Evolutionary conservation across 2,797 vertebrate genomes (phyloP).

Genomic region (Echeneis naucrates): DNA sequence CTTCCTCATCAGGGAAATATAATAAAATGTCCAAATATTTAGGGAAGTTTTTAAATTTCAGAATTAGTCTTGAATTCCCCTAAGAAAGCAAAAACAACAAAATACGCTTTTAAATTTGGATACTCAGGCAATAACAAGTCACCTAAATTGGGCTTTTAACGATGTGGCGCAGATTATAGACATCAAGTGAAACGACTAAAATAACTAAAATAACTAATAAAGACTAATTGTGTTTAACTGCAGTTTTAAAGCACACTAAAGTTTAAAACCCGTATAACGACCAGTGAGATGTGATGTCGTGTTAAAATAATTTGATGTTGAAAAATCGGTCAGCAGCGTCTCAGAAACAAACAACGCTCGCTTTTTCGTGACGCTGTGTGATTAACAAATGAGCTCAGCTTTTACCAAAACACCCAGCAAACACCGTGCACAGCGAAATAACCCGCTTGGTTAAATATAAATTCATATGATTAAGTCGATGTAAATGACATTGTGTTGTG

Average conservation of each 20-base stretch:
- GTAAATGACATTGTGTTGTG: rapidly evolving
- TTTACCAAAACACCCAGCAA: background rate
- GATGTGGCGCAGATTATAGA: slow-evolving; percentile 30
- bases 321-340: slow-evolving; percentile 50
- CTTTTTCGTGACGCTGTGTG: slow-evolving; percentile 49
- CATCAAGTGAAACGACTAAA: slow-evolving; percentile 5
- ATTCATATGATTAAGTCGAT: rapidly evolving
- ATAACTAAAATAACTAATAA: slow-evolving; percentile 33
- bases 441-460: rapidly evolving
- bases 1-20: rapidly evolving
- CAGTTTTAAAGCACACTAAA: rapidly evolving
- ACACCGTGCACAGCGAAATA: rapidly evolving
- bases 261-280: background rate
- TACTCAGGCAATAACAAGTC: slow-evolving; percentile 40
- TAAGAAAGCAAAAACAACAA: background rate
- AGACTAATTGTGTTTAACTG: background rate
- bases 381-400: slow-evolving; percentile 12
- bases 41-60: rapidly evolving
- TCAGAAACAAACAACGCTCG: slow-evolving; percentile 64
- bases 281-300: rapidly evolving
- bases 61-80: rapidly evolving
- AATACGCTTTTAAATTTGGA: rapidly evolving
- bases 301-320: background rate
- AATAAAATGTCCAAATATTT: background rate
- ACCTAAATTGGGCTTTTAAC: slow-evolving; percentile 6